phyloP scores from a whole-genome alignment of 2,888 invertebrate species.

The Halictus quadricinctus region DNA sequence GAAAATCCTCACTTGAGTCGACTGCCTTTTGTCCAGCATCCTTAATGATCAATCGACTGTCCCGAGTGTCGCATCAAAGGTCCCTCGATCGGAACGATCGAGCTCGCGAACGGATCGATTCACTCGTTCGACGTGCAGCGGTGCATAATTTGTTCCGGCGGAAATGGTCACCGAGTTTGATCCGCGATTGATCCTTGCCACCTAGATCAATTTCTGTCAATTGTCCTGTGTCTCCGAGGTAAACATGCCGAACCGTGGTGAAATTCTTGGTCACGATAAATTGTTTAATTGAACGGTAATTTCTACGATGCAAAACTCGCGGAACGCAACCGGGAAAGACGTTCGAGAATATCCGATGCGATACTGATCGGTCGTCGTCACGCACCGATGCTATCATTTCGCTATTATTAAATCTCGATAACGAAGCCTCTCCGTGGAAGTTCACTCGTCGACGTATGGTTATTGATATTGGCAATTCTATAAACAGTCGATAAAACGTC shows the following conservation, averaged over 20 bases:
- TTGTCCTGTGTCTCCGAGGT: neutral
- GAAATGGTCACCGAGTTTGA: neutral
- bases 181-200: neutral
- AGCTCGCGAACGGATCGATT: conserved; percentile 10
- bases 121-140: neutral
- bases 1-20: conserved; percentile 71
- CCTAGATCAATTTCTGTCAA: conserved; percentile 6
- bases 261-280: neutral
- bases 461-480: conserved; percentile 45
- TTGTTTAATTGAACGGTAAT: neutral
- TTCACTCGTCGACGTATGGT: conserved; percentile 31
- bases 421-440: conserved; percentile 28
- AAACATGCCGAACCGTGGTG: neutral
- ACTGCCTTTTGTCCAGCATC: conserved; percentile 66
- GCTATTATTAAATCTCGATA: conserved; percentile 54
- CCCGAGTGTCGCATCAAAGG: neutral
- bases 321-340: neutral
- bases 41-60: conserved; percentile 13
- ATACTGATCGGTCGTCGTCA: conserved; percentile 50
- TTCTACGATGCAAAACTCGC: neutral
- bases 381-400: conserved; percentile 50
- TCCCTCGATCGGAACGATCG: neutral
- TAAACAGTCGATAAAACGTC: conserved; percentile 48
- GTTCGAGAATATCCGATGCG: conserved; percentile 38
- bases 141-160: conserved; percentile 9